Evolutionary conservation across 2,888 invertebrate species (phyloP).

Genomic region (Cecidostiba fungosa): DNA sequence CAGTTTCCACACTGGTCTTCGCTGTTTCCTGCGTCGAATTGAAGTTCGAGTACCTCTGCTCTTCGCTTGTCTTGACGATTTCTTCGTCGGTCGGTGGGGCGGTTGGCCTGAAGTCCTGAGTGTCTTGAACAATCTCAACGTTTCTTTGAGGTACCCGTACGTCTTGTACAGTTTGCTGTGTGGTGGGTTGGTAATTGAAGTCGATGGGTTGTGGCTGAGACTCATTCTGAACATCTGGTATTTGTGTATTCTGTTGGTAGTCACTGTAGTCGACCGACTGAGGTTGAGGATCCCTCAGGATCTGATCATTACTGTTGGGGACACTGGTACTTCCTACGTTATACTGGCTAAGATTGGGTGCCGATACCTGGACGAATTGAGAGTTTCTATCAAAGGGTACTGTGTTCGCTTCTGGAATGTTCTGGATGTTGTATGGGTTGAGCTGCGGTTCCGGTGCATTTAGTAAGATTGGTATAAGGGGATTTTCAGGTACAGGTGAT

Average conservation of each 20-base stretch:
- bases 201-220: background rate
- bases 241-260: background rate
- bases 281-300: background rate
- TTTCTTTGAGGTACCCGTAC: background rate
- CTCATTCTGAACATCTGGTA: background rate
- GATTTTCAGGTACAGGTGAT: background rate
- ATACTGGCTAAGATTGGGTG: slow-evolving; percentile 30
- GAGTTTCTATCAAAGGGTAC: slow-evolving; percentile 19
- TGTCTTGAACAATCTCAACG: background rate
- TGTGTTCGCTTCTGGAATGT: slow-evolving; percentile 12
- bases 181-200: background rate
- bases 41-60: slow-evolving; percentile 9
- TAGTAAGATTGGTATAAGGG: background rate
- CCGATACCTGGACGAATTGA: slow-evolving; percentile 26
- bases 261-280: background rate
- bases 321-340: slow-evolving; percentile 21
- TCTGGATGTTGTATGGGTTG: background rate
- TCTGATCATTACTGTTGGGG: background rate
- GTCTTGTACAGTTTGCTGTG: background rate
- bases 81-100: background rate
- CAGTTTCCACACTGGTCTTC: slow-evolving; percentile 71
- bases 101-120: slow-evolving; percentile 20
- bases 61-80: background rate
- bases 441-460: background rate
- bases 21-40: slow-evolving; percentile 19